Evolutionary conservation across 1,140 invertebrate species (phyloP).

Genomic region (Drosophila sturtevanti): DNA sequence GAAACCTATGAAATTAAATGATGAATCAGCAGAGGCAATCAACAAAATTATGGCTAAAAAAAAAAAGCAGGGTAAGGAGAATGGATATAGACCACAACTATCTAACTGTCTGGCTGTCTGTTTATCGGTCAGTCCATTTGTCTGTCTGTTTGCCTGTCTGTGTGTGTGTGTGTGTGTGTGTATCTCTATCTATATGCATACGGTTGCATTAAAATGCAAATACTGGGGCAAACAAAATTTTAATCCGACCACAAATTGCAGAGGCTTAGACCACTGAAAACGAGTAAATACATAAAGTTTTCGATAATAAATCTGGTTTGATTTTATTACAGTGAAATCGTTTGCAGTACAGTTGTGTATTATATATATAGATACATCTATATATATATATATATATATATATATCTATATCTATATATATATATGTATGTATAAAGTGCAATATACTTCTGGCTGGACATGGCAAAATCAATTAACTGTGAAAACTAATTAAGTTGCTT

Average conservation of each 20-base stretch:
- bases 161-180: neutral
- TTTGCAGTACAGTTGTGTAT: neutral
- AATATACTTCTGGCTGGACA: slow-evolving; percentile 40
- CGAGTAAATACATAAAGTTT: slow-evolving; percentile 3
- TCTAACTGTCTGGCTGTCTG: neutral
- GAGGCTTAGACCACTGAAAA: slow-evolving; percentile 48
- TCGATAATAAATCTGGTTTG: slow-evolving; percentile 73
- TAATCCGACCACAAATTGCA: slow-evolving; percentile 71
- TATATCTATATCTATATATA: too few relatives aligned
- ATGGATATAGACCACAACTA: slow-evolving; percentile 1
- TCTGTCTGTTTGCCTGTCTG: neutral
- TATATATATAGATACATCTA: neutral
- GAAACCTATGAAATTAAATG: slow-evolving; percentile 55
- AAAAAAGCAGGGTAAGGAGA: neutral
- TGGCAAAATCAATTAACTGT: slow-evolving; percentile 78
- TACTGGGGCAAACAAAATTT: slow-evolving; percentile 58
- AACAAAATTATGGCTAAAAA: slow-evolving; percentile 59
- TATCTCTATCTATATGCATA: slow-evolving; percentile 15
- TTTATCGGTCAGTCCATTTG: neutral
- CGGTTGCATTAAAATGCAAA: slow-evolving; percentile 49
- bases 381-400: too few relatives aligned
- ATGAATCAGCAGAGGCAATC: slow-evolving; percentile 72
- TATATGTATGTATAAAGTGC: neutral
- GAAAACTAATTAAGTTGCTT: slow-evolving; percentile 78
- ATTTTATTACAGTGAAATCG: slow-evolving; percentile 30